These are phyloP conservation scores for Galaxias olidus DNA, from an alignment of 2,797 vertebrate species.

Conservation along the genomic window DNA sequence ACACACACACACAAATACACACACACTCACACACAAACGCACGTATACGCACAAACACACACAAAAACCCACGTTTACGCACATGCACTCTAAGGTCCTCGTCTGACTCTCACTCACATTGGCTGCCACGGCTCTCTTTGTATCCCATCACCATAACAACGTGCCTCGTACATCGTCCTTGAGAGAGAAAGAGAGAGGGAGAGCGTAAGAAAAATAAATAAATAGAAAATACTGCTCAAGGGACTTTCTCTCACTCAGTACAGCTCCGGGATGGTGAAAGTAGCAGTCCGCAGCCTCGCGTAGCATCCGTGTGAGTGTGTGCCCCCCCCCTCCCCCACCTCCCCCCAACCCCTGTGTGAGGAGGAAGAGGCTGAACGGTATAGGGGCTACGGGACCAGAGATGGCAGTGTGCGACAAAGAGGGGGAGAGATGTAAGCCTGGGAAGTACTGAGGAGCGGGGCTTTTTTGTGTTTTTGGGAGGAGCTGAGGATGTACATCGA, in stretches of 20 bases:
- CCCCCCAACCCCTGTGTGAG: too few species aligned
- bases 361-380: not conserved
- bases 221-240: too few species aligned
- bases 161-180: conserved; percentile 57
- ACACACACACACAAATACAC: conserved; percentile 31
- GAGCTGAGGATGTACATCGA: conserved; percentile 39
- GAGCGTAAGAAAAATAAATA: conserved; percentile 41
- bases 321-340: too few species aligned
- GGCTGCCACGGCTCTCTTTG: conserved; percentile 71
- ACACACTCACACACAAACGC: conserved; percentile 25
- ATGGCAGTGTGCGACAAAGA: conserved; percentile 33
- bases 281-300: conserved; percentile 43
- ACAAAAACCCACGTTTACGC: not conserved
- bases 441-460: conserved; percentile 41
- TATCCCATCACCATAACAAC: conserved; percentile 84
- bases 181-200: conserved; percentile 17
- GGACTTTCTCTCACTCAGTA: conserved; percentile 69
- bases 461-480: conserved; percentile 3
- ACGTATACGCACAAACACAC: conserved; percentile 13
- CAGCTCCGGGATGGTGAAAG: conserved; percentile 62
- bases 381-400: conserved; percentile 31
- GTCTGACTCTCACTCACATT: conserved; percentile 61
- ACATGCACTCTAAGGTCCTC: conserved; percentile 43
- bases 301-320: conserved; percentile 33
- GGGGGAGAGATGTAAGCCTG: conserved; percentile 46